Base-by-base conservation (phyloP, 2,888 invertebrate genomes). In the Hypomecis punctinalis region DNA sequence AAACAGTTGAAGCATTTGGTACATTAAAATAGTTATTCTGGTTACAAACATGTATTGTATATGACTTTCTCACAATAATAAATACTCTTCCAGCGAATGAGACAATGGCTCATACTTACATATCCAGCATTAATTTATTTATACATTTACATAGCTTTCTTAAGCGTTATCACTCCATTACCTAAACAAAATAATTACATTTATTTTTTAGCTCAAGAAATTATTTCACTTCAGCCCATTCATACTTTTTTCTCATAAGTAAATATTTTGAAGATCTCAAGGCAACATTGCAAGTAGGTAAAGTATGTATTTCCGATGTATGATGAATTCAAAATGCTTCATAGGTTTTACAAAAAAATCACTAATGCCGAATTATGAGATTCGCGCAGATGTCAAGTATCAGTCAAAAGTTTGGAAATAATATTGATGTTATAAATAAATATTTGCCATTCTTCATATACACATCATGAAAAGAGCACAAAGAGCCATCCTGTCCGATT, bases 141-240 rank as follows among this genome's bases (percentile, higher is more conserved):
- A 87, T 88, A 91, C 89, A 91, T 89, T 89, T 90, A 90, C 87
- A 86, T 84, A 86, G 83, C 85, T 83, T 85, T 80, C 76, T 81
- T 84, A 88, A 88, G 88, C 85, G 82, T 79, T 82, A 84, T 86
- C 83, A 85, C 82, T 84, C 83, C 81, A 81, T 81, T 85, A 83
- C 81, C 78, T 84, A 84, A 82, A 86, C 76, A 82, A 81, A 85
- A 81, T 82, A 83, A 83, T 82, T 84, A 85, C 83, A 85, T 82
- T 81, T 77, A 79, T 78, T 67, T 52, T 81, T 80, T 75, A 84
- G 82, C 81, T 83, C 78, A 79, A 79, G 80, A 79, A 76, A 76
- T 69, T 77, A 76, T 76, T 78, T 74, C 73, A 76, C 75, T 80
- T 79, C 75, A 78, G 77, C 79, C 78, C 80, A 81, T 79, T 74